Evolutionary conservation across 1,140 invertebrate genomes (phyloP).

Genomic region (Chrysomallon squamiferum): DNA sequence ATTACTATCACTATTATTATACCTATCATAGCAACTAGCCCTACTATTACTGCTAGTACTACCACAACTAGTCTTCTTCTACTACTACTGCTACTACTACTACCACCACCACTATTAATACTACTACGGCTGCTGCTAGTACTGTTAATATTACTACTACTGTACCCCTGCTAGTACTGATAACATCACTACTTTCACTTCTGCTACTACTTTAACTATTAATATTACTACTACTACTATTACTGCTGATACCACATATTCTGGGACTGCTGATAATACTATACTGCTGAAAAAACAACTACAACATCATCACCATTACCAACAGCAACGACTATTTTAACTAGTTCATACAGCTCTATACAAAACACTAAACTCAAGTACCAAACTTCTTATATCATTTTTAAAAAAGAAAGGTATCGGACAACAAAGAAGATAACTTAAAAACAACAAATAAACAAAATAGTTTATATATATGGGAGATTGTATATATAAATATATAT

Average conservation of each 20-base stretch:
- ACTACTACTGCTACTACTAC: slow-evolving; percentile 11
- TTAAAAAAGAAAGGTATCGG: too few species aligned
- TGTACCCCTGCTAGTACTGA: not conserved
- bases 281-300: slow-evolving; percentile 8
- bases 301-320: not conserved
- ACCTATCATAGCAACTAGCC: slow-evolving; percentile 10
- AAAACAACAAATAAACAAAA: too few species aligned
- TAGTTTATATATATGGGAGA: too few species aligned
- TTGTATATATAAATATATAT: too few species aligned
- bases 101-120: not conserved
- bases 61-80: too few species aligned
- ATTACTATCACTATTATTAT: slow-evolving; percentile 6
- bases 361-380: not conserved
- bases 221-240: slow-evolving; percentile 11
- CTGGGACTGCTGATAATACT: slow-evolving; percentile 1
- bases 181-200: slow-evolving; percentile 11
- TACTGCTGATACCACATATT: slow-evolving; percentile 12
- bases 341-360: not conserved
- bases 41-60: slow-evolving; percentile 9
- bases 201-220: slow-evolving; percentile 10
- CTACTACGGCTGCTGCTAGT: slow-evolving; percentile 14
- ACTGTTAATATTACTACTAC: slow-evolving; percentile 6
- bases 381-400: not conserved
- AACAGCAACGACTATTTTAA: not conserved
- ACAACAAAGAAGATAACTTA: too few species aligned